phyloP scores from a whole-genome alignment of 2,797 vertebrate genomes.

The Rhadinocentrus ornatus region DNA sequence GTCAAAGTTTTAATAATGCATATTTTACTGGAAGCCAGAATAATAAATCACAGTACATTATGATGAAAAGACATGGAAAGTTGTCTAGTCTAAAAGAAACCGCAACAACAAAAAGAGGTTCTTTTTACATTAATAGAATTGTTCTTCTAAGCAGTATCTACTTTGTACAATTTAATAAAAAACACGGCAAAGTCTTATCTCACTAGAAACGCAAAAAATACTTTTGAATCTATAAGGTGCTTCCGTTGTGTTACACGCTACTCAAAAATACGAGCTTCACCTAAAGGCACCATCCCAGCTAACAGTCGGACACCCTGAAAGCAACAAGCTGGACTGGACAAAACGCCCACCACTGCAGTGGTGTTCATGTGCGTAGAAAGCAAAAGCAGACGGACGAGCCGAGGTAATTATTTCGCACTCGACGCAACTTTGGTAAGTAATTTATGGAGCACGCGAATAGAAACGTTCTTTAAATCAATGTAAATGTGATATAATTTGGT shows the following conservation, averaged over 20 bases:
- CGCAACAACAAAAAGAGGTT: too few species aligned
- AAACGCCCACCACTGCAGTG: slow-evolving; percentile 29
- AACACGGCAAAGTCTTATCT: background rate
- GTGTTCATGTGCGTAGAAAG: background rate
- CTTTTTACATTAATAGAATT: background rate
- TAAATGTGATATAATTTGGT: background rate
- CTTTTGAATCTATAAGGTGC: too few species aligned
- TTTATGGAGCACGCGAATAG: fast-evolving
- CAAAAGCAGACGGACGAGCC: background rate
- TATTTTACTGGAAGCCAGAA: background rate
- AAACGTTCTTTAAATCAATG: background rate
- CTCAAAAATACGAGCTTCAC: slow-evolving; percentile 43
- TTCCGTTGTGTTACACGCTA: background rate
- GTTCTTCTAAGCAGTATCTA: background rate
- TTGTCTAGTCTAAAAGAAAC: too few species aligned
- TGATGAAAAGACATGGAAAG: background rate
- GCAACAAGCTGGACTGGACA: slow-evolving; percentile 66
- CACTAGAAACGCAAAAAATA: background rate
- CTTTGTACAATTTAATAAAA: background rate
- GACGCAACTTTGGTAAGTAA: slow-evolving; percentile 52
- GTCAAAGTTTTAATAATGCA: background rate
- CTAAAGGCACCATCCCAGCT: slow-evolving; percentile 51
- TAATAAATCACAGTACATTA: background rate
- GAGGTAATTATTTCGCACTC: background rate
- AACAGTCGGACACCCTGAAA: slow-evolving; percentile 37